Evolutionary conservation across 2,797 vertebrate species (phyloP).

Genomic region (Arnoldichthys spilopterus): DNA sequence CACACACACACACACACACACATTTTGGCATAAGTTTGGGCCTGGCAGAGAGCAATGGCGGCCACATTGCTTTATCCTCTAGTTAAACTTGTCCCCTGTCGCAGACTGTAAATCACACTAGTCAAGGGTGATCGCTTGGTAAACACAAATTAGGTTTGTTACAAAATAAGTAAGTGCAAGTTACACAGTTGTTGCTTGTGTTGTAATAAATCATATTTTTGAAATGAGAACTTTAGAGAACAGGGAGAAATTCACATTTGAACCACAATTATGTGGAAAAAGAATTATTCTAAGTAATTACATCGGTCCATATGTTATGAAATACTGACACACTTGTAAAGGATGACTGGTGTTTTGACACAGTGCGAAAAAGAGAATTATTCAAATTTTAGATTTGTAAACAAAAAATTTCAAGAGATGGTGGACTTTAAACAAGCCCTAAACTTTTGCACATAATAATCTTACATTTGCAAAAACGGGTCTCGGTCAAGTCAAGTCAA

Average conservation of each 20-base stretch:
- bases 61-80: slow-evolving; percentile 7
- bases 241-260: not conserved
- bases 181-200: not conserved
- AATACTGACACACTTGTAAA: not conserved
- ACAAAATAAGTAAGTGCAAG: not conserved
- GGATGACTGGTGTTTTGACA: too few species aligned
- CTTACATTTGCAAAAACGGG: too few species aligned
- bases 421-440: too few species aligned
- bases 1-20: not conserved
- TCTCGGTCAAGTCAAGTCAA: too few species aligned
- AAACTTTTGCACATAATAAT: too few species aligned
- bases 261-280: not conserved
- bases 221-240: not conserved
- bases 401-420: too few species aligned
- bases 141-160: not conserved
- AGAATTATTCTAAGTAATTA: not conserved
- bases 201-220: not conserved
- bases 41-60: not conserved
- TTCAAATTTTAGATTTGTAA: too few species aligned
- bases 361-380: too few species aligned
- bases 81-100: slow-evolving; percentile 16
- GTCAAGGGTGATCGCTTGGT: not conserved
- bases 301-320: not conserved
- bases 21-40: not conserved
- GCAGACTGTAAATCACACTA: slow-evolving; percentile 4